Conservation (phyloP, 2,888 invertebrate species). For the Protophormia terraenovae region DNA sequence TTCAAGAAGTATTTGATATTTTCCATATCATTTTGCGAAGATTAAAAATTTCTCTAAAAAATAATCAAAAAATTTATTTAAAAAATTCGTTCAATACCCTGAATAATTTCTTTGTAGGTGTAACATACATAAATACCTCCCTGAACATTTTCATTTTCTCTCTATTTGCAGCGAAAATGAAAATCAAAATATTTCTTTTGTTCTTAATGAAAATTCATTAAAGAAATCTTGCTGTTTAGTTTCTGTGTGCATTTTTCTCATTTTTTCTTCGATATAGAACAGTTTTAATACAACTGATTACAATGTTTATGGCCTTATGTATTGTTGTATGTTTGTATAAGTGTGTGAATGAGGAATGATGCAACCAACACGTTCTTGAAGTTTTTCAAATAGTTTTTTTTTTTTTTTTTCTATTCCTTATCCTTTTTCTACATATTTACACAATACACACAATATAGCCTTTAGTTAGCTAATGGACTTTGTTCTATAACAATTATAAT, state of each 20-base stretch:
- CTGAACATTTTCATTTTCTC: not conserved
- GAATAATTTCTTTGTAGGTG: no score
- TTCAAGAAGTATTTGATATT: not conserved
- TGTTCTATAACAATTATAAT: not conserved
- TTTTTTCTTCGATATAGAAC: not conserved
- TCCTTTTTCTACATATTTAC: not conserved
- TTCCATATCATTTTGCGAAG: not conserved
- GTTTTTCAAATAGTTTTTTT: conserved; percentile 46
- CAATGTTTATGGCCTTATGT: not conserved
- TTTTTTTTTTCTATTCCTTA: not conserved
- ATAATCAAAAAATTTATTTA: no score
- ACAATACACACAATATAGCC: conserved; percentile 14
- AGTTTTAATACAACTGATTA: conserved; percentile 12
- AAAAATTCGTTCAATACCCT: not conserved
- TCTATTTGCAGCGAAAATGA: not conserved
- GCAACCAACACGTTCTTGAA: conserved; percentile 46
- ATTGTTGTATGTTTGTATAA: not conserved
- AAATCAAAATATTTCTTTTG: conserved; percentile 44
- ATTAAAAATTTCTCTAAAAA: no score
- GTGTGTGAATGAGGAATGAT: not conserved
- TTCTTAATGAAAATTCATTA: conserved; percentile 57
- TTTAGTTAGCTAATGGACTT: conserved; percentile 57
- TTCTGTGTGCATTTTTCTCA: not conserved
- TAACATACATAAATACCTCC: no score
- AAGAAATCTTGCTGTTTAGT: conserved; percentile 3